Evolutionary conservation across 2,113 vertebrate species (phyloP).

Genomic region (Lethenteron reissneri): DNA sequence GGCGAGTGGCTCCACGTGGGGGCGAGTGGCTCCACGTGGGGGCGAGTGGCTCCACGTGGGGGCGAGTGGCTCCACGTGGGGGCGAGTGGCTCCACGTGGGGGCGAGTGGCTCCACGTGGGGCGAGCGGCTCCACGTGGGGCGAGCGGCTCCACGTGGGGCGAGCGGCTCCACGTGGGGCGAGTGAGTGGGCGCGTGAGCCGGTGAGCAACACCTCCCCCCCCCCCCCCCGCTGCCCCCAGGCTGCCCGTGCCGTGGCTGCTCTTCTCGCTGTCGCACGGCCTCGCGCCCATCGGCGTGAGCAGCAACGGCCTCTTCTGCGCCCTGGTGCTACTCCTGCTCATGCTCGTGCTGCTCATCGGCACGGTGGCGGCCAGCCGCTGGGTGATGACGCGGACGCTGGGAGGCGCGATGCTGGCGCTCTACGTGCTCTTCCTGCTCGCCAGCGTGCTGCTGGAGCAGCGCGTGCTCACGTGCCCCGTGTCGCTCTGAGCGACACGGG

Average conservation of each 20-base stretch:
- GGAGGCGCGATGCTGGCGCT: constrained; percentile 77
- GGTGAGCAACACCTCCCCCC: too few species aligned
- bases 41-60: too few species aligned
- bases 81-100: too few species aligned
- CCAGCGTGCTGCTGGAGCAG: constrained; percentile 74
- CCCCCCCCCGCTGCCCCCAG: constrained; percentile 23
- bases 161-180: too few species aligned
- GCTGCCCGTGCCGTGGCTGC: constrained; percentile 67
- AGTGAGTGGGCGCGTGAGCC: too few species aligned
- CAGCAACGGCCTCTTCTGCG: constrained; percentile 85
- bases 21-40: too few species aligned
- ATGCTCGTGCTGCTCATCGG: constrained; percentile 86
- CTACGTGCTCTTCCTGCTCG: constrained; percentile 66
- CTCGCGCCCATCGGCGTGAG: constrained; percentile 44
- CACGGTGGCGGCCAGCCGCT: constrained; percentile 74
- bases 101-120: too few species aligned
- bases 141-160: too few species aligned
- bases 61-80: too few species aligned
- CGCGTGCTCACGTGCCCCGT: constrained; percentile 52
- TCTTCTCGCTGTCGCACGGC: constrained; percentile 32
- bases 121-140: too few species aligned
- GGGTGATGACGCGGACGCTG: constrained; percentile 78
- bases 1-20: too few species aligned
- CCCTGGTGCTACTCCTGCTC: constrained; percentile 87
- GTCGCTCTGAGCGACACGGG: constrained; percentile 31